Conservation (phyloP, 2,113 vertebrate genomes). For the Nothocercus julius region DNA sequence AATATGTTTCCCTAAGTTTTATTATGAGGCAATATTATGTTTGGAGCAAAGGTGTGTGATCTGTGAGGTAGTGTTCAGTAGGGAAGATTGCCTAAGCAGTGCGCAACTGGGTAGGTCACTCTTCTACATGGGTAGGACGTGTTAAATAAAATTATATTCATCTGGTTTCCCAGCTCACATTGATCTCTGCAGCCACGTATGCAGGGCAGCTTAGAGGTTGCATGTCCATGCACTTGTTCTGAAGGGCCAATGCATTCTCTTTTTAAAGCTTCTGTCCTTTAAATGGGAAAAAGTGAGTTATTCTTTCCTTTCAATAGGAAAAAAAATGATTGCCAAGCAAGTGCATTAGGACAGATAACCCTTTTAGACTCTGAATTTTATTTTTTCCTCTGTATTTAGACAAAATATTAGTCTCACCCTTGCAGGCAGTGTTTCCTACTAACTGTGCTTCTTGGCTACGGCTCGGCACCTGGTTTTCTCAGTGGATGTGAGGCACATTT, state of each 20-base stretch:
- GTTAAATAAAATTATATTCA: background rate
- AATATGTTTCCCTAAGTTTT: constrained; percentile 30
- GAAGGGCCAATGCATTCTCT: background rate
- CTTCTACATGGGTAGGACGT: background rate
- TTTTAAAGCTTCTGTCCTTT: background rate
- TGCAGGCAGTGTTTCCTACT: background rate
- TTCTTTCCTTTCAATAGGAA: background rate
- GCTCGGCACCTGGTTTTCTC: background rate
- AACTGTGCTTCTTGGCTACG: background rate
- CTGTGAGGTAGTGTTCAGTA: background rate
- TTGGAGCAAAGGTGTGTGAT: constrained; percentile 5
- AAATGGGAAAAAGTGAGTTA: background rate
- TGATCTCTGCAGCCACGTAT: background rate
- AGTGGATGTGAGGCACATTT: background rate
- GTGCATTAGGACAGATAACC: background rate
- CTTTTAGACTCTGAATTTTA: background rate
- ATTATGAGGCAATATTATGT: constrained; percentile 7
- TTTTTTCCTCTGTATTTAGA: background rate
- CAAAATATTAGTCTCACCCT: fast-evolving
- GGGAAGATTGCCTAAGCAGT: background rate
- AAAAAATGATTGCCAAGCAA: background rate
- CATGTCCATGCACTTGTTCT: background rate
- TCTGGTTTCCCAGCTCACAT: background rate
- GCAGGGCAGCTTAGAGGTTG: background rate
- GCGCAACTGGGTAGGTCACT: background rate